Evolutionary conservation across 2,888 invertebrate genomes (phyloP), one percentile per base, ranked within the genome.

Genomic region (Nineta flava): DNA sequence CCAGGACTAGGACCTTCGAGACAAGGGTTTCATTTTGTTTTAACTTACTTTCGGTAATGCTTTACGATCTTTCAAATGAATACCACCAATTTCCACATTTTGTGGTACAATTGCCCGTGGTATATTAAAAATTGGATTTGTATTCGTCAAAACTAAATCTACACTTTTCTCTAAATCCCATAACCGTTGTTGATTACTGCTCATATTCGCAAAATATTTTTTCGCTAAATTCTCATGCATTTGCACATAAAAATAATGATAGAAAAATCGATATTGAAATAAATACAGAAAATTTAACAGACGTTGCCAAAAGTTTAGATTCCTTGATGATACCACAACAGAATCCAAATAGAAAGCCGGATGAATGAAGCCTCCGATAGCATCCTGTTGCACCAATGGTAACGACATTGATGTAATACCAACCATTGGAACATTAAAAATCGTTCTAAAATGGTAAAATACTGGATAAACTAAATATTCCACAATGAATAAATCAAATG

Each of bases 391-490:
- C 10, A 43, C 13, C 12, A 49, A 9, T 3, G 48, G 9, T 15
- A 51, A 50, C n/a, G 51, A 46, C 41, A 53, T 16, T 9, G 52
- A 46, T 31, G 49, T 19, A 12, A 56, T 49, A n/a, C 53, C 61
- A 50, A 64, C 56, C 1, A 57, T 40, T 2, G 63, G 60, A 15
- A 53, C 54, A 5, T 59, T 52, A 34, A 62, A 61, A 13, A 40
- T 2, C 2, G 16, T 16, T 40, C 2, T 16, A 40, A 40, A 40
- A 40, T 40, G 16, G n/a, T 40, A 9, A 40, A 40, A 13, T 13
- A 16, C 40, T 40, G 13, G 16, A 15, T 40, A 16, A 16, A 16
- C 2, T 12, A 38, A 38, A 38, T 13, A 38, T 13, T 13, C 15
- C 38, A 15, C 38, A 38, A 38, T 38, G 4, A n/a, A 38, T 38